Evolutionary conservation across 2,888 invertebrate species (phyloP), one percentile per base, ranked within the genome.

Genomic region (Acleris literana): DNA sequence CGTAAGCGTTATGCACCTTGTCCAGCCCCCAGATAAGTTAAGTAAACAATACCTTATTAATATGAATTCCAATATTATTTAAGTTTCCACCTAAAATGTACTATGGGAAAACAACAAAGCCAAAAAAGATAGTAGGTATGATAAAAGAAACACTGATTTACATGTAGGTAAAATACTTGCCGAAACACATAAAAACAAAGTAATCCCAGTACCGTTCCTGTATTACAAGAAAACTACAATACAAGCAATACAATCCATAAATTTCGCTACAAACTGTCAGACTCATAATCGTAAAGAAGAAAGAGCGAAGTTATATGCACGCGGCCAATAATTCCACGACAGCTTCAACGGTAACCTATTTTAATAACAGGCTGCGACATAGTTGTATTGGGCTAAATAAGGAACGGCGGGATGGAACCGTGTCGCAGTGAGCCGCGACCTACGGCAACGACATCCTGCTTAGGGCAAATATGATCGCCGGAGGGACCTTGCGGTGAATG

Each of bases 361-460:
- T 72, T 29, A 58, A 68, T 49, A 62, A 25, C 55, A 56, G 48
- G 55, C 68, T 68, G 67, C 55, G 74, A 71, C 68, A 76, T 59
- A 71, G 76, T 81, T 74, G 72, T 68, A 77, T 64, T 69, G 63
- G 63, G 68, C 68, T 63, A 64, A 52, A 65, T 63, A 71, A 49
- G 62, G 49, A 49, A 51, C 52, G 63, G 64, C 61, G 56, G 58
- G 53, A 71, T 68, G 72, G 76, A 70, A 77, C 76, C 71, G 63
- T 77, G 72, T 78, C 76, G 67, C 63, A 68, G 68, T 69, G 68
- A 69, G 57, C 69, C 0, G 20, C 55, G 71, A 70, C 68, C 74
- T 69, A 72, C 68, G 71, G 63, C 74, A 77, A 79, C 77, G 71
- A 76, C 83, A 82, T 86, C 87, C 85, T 83, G 80, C 81, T 83